Evolutionary conservation across 2,888 invertebrate species (phyloP), one percentile per base, ranked within the genome.

Genomic region (Ernsta delagoae): DNA sequence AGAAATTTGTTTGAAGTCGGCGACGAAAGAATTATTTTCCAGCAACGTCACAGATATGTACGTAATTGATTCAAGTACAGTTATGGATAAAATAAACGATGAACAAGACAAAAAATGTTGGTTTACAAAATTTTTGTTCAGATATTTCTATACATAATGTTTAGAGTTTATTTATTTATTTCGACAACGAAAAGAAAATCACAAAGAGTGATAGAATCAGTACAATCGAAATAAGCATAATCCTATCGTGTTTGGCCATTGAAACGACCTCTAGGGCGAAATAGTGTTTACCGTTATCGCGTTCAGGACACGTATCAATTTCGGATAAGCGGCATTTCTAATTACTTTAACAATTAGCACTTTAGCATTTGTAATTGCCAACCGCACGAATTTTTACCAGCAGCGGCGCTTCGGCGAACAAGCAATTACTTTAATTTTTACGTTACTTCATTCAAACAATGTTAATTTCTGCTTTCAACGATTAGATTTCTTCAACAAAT

Each of bases 1-100:
- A 75, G 75, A 56, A 70, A 70, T 73, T 70, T 74, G 76, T 78
- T 76, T 71, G 70, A 75, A 72, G 71, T 73, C 34, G 34, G 53
- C 39, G 36, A 57, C 5, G 39, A 62, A 24, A 65, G 62, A 69
- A 67, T 67, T 31, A 70, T 72, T 71, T 70, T 70, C 41, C 11
- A 45, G 50, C 41, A 59, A 36, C 54, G 24, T 53, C 53, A 50
- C 16, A 16, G 16, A 50, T 24, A n/a, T 39, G 7, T 45, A 31
- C 9, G 53, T 31, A 50, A 12, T 50, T 16, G 50, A 50, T 50
- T 50, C 0, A 5, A 2, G n/a, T n/a, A n/a, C 12, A 12, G 12
- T 6, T 48, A 48, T 48, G 48, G 12, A 48, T 48, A 48, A 39
- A 39, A 31, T 31, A 31, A 31, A 2, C 31, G 16, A 16, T 16